Percentiles rank a stretch among this genome's conserved stretches.
These are phyloP conservation scores for Perca fluviatilis DNA, from an alignment of 2,113 vertebrate genomes.

Conservation along the genomic window DNA sequence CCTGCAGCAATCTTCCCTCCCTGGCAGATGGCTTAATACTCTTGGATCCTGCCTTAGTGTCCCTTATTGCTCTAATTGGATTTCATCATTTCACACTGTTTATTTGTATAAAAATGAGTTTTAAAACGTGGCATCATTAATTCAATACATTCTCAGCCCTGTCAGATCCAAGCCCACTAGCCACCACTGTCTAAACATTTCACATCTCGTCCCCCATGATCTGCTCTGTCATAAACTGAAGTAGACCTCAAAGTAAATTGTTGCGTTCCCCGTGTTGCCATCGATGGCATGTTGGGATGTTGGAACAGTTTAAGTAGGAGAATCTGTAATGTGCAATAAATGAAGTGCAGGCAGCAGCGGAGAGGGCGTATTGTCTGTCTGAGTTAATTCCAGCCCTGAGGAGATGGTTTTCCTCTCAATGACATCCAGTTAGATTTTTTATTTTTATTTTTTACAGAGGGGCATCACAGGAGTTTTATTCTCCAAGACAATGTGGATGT, in stretches of 20 bases:
- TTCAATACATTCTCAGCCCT: constrained; percentile 65
- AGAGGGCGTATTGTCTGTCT: constrained; percentile 60
- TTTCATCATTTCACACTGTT: constrained; percentile 72
- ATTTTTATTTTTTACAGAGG: constrained; percentile 1
- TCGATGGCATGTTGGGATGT: constrained; percentile 50
- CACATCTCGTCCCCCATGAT: constrained; percentile 58
- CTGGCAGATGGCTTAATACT: constrained; percentile 76
- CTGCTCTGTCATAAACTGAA: constrained; percentile 61
- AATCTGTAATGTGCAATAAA: constrained; percentile 60
- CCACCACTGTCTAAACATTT: constrained; percentile 68
- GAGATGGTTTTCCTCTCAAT: constrained; percentile 63
- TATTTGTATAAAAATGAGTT: constrained; percentile 53
- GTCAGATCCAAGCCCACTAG: constrained; percentile 69
- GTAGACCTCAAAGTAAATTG: constrained; percentile 66
- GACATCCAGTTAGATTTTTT: constrained; percentile 61
- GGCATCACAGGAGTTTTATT: constrained; percentile 37
- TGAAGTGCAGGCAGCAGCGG: constrained; percentile 48
- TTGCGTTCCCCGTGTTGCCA: constrained; percentile 35
- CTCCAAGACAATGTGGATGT: constrained; percentile 39
- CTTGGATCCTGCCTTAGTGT: constrained; percentile 56
- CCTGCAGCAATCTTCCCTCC: constrained; percentile 69
- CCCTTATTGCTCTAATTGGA: constrained; percentile 75
- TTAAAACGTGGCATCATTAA: constrained; percentile 70
- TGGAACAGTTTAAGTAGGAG: constrained; percentile 37
- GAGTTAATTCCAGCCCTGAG: constrained; percentile 63